Conservation (phyloP, 2,888 invertebrate species). For the Nomada lathburiana region DNA sequence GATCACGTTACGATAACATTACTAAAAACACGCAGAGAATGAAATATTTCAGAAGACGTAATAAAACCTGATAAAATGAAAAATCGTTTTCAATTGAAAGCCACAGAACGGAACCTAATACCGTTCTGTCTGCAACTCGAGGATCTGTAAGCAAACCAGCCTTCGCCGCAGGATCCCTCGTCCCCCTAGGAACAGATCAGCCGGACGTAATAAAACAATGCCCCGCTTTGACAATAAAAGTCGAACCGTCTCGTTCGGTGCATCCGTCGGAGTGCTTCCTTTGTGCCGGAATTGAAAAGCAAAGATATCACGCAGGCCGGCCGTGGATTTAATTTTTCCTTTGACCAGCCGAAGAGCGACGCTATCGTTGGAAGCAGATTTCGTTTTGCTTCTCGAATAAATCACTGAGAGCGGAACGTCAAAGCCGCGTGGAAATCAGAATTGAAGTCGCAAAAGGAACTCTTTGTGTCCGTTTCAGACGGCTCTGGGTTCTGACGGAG, state of each 20-base stretch:
- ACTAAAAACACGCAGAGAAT: no score
- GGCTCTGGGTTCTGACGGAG: no score
- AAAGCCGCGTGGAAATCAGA: slow-evolving; percentile 1
- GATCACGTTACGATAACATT: no score
- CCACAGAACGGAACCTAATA: background rate
- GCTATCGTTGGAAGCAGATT: background rate
- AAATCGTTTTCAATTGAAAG: no score
- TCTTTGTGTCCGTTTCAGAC: background rate
- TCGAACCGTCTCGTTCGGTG: background rate
- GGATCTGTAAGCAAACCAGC: background rate
- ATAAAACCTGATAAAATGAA: no score
- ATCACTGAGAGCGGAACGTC: background rate
- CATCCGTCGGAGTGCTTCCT: background rate
- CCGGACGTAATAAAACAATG: background rate
- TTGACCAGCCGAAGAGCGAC: slow-evolving; percentile 9
- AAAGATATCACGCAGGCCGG: background rate
- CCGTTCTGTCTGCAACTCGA: background rate
- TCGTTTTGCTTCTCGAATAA: slow-evolving; percentile 11
- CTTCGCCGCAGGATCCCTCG: background rate
- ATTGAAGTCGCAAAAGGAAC: background rate
- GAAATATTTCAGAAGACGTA: no score
- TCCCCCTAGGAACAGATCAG: slow-evolving; percentile 4
- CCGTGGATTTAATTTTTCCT: slow-evolving; percentile 33
- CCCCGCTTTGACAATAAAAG: slow-evolving; percentile 12
- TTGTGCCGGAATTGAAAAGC: slow-evolving; percentile 22